Evolutionary conservation across 2,797 vertebrate species (phyloP).

Genomic region (Meriones psammophilus): DNA sequence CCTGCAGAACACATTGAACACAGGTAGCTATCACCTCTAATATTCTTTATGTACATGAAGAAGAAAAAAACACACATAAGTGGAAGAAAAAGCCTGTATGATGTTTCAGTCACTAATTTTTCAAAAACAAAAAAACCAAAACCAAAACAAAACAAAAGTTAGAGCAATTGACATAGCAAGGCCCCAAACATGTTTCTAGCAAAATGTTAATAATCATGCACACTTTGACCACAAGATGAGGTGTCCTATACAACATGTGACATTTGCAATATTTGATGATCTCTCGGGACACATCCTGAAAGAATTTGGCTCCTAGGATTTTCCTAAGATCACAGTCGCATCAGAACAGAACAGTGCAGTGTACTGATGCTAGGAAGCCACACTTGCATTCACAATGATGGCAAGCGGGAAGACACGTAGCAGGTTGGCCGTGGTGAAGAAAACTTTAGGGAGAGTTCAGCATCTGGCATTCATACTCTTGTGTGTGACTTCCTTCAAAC

Average conservation of each 20-base stretch:
- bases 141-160: not conserved
- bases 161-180: not conserved
- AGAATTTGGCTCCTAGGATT: not conserved
- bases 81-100: not conserved
- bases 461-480: not conserved
- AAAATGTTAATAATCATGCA: constrained; percentile 22
- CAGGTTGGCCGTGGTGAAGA: not conserved
- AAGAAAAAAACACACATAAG: not conserved
- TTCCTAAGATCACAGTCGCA: not conserved
- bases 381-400: not conserved
- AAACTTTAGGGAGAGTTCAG: not conserved
- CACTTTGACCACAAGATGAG: not conserved
- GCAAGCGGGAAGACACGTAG: fast-evolving
- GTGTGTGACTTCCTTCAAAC: not conserved
- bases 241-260: not conserved
- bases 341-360: not conserved
- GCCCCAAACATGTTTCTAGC: not conserved
- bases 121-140: not conserved
- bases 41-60: not conserved
- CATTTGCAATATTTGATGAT: constrained; percentile 9
- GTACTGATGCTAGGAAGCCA: not conserved
- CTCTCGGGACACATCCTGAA: not conserved
- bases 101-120: not conserved
- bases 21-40: not conserved
- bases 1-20: not conserved